phyloP scores from a whole-genome alignment of 1,140 invertebrate species.

The Conus betulinus region DNA sequence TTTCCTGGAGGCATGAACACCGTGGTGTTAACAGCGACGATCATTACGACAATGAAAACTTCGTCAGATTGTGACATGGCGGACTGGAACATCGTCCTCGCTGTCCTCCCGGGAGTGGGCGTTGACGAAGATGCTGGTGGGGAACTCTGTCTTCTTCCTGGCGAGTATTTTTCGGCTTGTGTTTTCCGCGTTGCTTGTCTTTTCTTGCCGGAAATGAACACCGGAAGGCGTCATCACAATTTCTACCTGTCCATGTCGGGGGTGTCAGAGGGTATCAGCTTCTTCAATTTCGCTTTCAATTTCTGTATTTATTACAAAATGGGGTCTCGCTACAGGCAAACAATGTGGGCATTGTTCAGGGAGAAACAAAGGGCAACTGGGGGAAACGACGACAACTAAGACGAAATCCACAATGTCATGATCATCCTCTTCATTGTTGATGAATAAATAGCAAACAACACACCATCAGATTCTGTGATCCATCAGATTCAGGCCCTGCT shows the following conservation, averaged over 20 bases:
- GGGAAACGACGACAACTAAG: too few species aligned
- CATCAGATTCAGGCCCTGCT: too few species aligned
- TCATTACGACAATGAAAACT: background rate
- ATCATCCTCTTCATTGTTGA: too few species aligned
- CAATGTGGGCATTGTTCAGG: background rate
- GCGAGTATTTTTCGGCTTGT: background rate
- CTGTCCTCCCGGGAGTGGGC: background rate
- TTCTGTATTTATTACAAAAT: slow-evolving; percentile 2
- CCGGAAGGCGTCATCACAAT: slow-evolving; percentile 1
- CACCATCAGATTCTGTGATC: too few species aligned
- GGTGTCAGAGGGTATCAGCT: background rate
- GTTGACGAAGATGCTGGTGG: slow-evolving; percentile 16
- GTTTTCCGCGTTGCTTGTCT: background rate
- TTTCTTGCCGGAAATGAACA: background rate
- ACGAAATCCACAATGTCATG: too few species aligned
- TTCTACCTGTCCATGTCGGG: background rate
- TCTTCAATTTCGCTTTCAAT: background rate
- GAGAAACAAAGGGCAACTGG: too few species aligned
- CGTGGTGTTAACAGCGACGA: background rate
- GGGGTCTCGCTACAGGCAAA: background rate
- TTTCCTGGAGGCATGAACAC: background rate
- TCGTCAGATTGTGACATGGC: background rate
- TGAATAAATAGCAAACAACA: too few species aligned
- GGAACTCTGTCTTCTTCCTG: background rate
- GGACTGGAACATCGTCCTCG: background rate